Conservation (phyloP, 2,888 invertebrate species). For the Euzetes globulus region DNA sequence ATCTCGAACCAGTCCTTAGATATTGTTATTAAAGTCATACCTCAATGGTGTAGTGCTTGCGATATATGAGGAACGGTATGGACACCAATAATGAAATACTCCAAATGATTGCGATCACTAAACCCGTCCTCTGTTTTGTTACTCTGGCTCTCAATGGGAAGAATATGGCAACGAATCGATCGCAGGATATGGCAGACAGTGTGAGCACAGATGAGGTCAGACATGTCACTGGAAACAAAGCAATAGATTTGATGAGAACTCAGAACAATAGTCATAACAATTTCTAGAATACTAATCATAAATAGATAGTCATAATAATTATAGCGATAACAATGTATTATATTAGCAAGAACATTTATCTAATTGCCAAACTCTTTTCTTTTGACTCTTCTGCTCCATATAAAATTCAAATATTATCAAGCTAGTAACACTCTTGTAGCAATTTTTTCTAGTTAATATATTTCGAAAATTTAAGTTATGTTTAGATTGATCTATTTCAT, state of each 20-base stretch:
- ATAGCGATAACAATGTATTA: no score
- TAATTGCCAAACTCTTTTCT: no score
- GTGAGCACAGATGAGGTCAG: conserved; percentile 51
- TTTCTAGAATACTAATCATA: no score
- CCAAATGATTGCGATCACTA: conserved; percentile 49
- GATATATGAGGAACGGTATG: conserved; percentile 44
- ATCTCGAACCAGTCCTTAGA: no score
- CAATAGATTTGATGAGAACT: not conserved
- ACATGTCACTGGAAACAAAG: conserved; percentile 47
- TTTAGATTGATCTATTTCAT: no score
- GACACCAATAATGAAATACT: conserved; percentile 47
- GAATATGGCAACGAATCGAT: conserved; percentile 51
- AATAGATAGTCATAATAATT: no score
- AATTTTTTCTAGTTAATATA: no score
- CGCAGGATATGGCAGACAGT: conserved; percentile 50
- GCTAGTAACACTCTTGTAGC: no score
- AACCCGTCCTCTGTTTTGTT: conserved; percentile 48
- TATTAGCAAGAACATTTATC: no score
- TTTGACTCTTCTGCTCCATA: no score
- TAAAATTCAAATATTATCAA: no score
- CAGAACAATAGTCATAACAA: not conserved
- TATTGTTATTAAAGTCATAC: conserved; percentile 7
- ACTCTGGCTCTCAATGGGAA: conserved; percentile 51
- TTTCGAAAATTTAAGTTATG: no score
- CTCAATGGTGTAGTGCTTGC: conserved; percentile 21